A percentile compares a stretch with the other conserved stretches of the same genome.
Conservation (phyloP, 1,140 invertebrate species). For the Epicauta chinensis region DNA sequence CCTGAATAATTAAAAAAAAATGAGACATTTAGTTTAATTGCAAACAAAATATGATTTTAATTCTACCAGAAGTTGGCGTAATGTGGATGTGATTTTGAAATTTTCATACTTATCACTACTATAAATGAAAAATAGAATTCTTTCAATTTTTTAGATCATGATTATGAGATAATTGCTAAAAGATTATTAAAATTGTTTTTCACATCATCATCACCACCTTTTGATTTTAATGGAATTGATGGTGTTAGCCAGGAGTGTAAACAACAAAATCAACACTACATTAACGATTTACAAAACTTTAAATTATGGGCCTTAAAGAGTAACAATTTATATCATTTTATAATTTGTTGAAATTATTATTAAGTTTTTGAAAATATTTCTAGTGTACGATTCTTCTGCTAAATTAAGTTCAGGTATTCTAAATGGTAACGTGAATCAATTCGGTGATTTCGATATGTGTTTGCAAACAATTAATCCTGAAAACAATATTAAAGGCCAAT, state of each 20-base stretch:
- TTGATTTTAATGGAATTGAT: constrained; percentile 24
- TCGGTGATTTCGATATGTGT: constrained; percentile 58
- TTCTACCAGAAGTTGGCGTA: too few relatives aligned
- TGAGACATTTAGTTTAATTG: too few relatives aligned
- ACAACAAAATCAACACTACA: constrained; percentile 26
- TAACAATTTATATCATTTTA: constrained; percentile 34
- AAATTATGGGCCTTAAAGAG: constrained; percentile 56
- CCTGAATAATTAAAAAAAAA: too few relatives aligned
- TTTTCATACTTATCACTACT: too few relatives aligned
- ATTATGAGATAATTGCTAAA: constrained; percentile 17
- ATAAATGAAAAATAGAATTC: too few relatives aligned
- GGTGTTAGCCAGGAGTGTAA: constrained; percentile 26
- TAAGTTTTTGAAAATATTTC: constrained; percentile 31
- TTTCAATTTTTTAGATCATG: constrained; percentile 27
- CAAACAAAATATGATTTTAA: too few relatives aligned
- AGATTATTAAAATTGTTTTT: constrained; percentile 22
- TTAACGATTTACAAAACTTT: constrained; percentile 44
- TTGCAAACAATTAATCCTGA: constrained; percentile 43
- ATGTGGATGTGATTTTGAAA: too few relatives aligned
- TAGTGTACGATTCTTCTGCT: constrained; percentile 57
- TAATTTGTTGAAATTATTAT: neutral
- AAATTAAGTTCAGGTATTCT: constrained; percentile 55
- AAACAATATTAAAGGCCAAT: constrained; percentile 45
- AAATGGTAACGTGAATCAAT: constrained; percentile 56
- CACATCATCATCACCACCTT: constrained; percentile 22